Conservation (phyloP, 2,888 invertebrate genomes). For the Athalia circularis region DNA sequence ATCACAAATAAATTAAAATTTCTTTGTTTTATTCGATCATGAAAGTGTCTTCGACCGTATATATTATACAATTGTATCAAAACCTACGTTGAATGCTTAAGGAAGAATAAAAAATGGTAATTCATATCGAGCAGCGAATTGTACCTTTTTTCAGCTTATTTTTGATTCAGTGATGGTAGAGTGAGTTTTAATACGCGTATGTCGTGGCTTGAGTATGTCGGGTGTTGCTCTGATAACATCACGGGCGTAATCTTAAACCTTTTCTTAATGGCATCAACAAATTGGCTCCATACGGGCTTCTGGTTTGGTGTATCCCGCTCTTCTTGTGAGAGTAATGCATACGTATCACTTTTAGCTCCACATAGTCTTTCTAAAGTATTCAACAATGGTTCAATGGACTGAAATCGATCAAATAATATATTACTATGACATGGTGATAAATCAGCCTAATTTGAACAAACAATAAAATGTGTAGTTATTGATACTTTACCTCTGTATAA, state of each 20-base stretch:
- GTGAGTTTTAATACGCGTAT: constrained; percentile 77
- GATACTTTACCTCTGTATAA: constrained; percentile 77
- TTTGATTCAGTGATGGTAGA: constrained; percentile 12
- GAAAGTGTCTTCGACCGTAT: not conserved
- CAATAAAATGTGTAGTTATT: constrained; percentile 67
- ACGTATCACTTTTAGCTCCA: constrained; percentile 76
- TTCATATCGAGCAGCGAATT: not conserved
- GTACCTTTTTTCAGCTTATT: not conserved
- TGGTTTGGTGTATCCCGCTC: constrained; percentile 80
- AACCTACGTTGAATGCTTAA: not conserved
- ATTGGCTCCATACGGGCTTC: constrained; percentile 74
- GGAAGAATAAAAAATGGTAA: not conserved
- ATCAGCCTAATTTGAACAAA: not conserved
- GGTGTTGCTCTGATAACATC: constrained; percentile 79
- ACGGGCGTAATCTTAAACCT: constrained; percentile 75
- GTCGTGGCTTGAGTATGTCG: constrained; percentile 79
- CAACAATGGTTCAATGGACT: constrained; percentile 79
- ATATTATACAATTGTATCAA: not conserved
- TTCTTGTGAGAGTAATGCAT: constrained; percentile 80
- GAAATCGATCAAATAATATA: constrained; percentile 62
- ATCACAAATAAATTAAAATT: constrained; percentile 34
- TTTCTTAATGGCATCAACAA: constrained; percentile 68
- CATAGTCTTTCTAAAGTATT: constrained; percentile 77
- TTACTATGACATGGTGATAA: not conserved
- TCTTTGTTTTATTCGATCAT: constrained; percentile 18